phyloP scores from a whole-genome alignment of 2,797 vertebrate genomes.

The Phoxinus dragarum region DNA sequence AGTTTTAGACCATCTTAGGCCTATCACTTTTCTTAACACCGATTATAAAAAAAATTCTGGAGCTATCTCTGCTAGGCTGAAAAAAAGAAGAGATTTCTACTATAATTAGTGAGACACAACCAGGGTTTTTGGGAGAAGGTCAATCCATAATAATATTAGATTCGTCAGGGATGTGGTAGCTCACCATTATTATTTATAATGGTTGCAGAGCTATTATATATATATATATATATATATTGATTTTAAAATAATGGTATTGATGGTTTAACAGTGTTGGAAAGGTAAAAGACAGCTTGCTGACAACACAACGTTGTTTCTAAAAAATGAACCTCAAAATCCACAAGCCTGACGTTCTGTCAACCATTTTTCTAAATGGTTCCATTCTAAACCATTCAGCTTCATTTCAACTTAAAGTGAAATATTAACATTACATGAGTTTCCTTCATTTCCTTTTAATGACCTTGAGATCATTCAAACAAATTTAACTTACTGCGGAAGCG shows the following conservation, averaged over 20 bases:
- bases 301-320: background rate
- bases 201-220: background rate
- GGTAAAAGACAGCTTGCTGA: background rate
- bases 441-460: background rate
- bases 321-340: conserved; percentile 2
- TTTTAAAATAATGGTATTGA: background rate
- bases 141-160: background rate
- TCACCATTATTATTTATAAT: conserved; percentile 6
- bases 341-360: background rate
- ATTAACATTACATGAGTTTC: background rate
- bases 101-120: too few species aligned
- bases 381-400: background rate
- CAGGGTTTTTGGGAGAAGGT: too few species aligned
- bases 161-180: background rate
- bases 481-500: too few species aligned
- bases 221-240: background rate
- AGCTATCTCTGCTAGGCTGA: background rate
- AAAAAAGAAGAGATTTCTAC: background rate
- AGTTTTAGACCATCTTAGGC: background rate
- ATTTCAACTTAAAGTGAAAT: background rate
- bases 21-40: background rate
- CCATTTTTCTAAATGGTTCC: background rate
- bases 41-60: background rate
- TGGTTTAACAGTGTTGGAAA: background rate
- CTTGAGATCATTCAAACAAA: too few species aligned